Conservation (phyloP, 2,888 invertebrate species). For the Pyrgus malvae region DNA sequence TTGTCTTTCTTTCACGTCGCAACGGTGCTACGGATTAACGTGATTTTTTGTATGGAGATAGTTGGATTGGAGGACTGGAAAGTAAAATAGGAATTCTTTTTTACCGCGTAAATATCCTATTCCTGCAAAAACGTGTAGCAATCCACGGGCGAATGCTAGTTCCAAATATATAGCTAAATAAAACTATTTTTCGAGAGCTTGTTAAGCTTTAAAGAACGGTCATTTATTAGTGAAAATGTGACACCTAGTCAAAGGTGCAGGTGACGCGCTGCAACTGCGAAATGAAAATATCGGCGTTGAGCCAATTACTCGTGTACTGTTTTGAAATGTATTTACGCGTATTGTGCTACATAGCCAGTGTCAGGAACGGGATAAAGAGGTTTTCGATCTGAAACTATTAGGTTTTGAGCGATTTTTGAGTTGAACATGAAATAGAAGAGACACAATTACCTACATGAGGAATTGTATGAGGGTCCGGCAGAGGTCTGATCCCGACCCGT, state of each 20-base stretch:
- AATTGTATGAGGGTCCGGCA: no score
- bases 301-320: slow-evolving; percentile 47
- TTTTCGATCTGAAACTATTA: slow-evolving; percentile 5
- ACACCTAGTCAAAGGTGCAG: slow-evolving; percentile 50
- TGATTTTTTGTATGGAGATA: no score
- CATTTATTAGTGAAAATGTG: slow-evolving; percentile 35
- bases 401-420: background rate
- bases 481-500: no score
- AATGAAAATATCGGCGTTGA: slow-evolving; percentile 46
- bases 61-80: no score
- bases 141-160: no score
- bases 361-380: slow-evolving; percentile 5
- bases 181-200: background rate
- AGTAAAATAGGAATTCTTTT: no score
- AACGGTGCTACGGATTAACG: no score
- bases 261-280: slow-evolving; percentile 49
- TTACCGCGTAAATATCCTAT: no score
- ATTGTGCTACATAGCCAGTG: slow-evolving; percentile 11
- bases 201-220: slow-evolving; percentile 16
- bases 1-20: no score
- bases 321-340: slow-evolving; percentile 15
- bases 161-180: background rate
- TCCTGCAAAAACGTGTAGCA: no score
- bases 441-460: no score
- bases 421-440: background rate